Evolutionary conservation across 1,140 invertebrate species (phyloP), one percentile per base, ranked within the genome.

Genomic region (Pogonomyrmex californicus): DNA sequence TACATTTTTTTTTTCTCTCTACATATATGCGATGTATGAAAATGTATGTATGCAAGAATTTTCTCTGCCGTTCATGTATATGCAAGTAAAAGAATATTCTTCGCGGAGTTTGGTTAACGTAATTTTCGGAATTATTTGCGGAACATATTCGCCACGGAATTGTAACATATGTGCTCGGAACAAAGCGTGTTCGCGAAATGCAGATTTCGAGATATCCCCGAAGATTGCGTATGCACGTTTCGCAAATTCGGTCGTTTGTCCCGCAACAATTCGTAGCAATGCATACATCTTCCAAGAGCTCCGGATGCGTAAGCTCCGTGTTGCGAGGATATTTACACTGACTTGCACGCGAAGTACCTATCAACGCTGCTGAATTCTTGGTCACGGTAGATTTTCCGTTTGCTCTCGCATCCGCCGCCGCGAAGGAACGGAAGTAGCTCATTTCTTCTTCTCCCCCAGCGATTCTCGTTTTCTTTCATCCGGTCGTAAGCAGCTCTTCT

Each of bases 201-300:
- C 38, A 82, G 36, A 73, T n/a, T 44, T 71, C 30, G 23, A n/a
- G 14, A 41, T 56, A 23, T 60, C 47, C 30, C 14, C 49, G 4
- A 12, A 6, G 44, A 60, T 73, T 44, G 30, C 51, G n/a, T 71
- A 62, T 73, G 54, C 44, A 44, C 17, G 54, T 83, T 83, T 75
- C 33, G 30, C 66, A 83, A 73, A 73, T 73, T 82, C 36, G 23
- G 66, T 70, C 63, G 23, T 81, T 65, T 38, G 41, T 60, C 68
- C 12, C 41, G 79, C 30, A 44, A 33, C 30, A n/a, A 9, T 2
- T 41, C 49, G 5, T 14, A 10, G 38, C n/a, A 51, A 51, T 23
- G 47, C 44, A 51, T 51, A 23, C 23, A 49, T 73, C 3, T 30
- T 49, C 41, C 12, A 14, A 60, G 44, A 73, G 33, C n/a, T 49